phyloP scores from a whole-genome alignment of 1,140 invertebrate genomes.

The Macrocentrus cingulum region DNA sequence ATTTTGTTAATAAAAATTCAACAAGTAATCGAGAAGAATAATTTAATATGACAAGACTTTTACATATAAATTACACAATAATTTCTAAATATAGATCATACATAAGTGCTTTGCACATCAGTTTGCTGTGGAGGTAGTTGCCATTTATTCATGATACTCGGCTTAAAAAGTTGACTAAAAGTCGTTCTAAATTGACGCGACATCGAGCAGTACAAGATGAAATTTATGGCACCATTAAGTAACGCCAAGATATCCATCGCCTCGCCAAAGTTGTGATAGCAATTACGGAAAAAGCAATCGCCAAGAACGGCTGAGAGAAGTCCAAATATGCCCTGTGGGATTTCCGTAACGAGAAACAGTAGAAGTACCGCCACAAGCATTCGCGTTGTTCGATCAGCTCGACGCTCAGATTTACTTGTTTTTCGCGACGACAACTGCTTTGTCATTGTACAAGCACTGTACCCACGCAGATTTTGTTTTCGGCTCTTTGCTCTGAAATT shows the following conservation, averaged over 20 bases:
- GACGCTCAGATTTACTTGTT: conserved; percentile 66
- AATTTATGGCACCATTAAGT: conserved; percentile 90
- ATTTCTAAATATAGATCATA: conserved; percentile 48
- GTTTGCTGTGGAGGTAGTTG: conserved; percentile 59
- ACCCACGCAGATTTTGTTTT: conserved; percentile 67
- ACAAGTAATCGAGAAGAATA: too few relatives aligned
- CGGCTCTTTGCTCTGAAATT: conserved; percentile 66
- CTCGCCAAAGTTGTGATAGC: conserved; percentile 81
- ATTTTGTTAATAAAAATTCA: too few relatives aligned
- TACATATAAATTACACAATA: too few relatives aligned
- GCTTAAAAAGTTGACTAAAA: conserved; percentile 74
- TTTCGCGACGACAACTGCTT: conserved; percentile 32
- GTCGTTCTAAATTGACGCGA: conserved; percentile 88
- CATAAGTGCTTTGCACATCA: conserved; percentile 60
- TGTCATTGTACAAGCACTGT: conserved; percentile 60
- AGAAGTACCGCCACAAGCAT: conserved; percentile 87
- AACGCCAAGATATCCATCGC: conserved; percentile 90
- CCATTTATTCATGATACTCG: conserved; percentile 47
- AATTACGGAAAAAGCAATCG: conserved; percentile 72
- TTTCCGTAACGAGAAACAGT: conserved; percentile 83
- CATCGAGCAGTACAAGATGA: conserved; percentile 94
- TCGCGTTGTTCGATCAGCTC: conserved; percentile 82
- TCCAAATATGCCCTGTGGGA: conserved; percentile 79
- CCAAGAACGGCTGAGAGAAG: conserved; percentile 73
- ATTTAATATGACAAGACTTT: too few relatives aligned